Percentiles rank a stretch among this genome's conserved stretches.
Conservation (phyloP, 64 coral and sea anemone genomes). For the Actinia tenebrosa region DNA sequence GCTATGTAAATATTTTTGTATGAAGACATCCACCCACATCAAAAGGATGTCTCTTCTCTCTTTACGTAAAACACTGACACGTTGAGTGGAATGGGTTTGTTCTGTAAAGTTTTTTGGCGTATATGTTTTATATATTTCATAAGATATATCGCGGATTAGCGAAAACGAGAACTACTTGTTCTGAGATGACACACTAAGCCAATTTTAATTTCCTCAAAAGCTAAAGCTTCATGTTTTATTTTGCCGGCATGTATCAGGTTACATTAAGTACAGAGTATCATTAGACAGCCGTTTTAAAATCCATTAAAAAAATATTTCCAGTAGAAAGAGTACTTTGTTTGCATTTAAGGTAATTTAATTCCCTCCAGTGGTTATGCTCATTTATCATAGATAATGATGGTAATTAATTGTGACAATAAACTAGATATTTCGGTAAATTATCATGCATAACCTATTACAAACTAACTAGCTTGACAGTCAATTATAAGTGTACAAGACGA, state of each 20-base stretch:
- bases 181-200: not conserved
- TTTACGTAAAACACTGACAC: not conserved
- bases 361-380: not conserved
- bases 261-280: not conserved
- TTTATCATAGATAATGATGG: not conserved
- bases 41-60: not conserved
- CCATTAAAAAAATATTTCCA: not conserved
- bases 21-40: not conserved
- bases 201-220: not conserved
- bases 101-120: not conserved
- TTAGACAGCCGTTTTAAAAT: not conserved
- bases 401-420: not conserved
- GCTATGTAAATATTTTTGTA: not conserved
- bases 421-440: not conserved
- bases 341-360: not conserved
- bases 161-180: too few species aligned
- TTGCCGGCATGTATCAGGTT: not conserved
- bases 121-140: not conserved
- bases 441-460: not conserved
- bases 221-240: not conserved
- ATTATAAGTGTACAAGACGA: not conserved
- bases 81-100: too few species aligned
- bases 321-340: not conserved
- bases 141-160: not conserved
- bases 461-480: not conserved